Base-by-base conservation (phyloP, 2,113 vertebrate genomes). In the Toxotes chatareus region DNA sequence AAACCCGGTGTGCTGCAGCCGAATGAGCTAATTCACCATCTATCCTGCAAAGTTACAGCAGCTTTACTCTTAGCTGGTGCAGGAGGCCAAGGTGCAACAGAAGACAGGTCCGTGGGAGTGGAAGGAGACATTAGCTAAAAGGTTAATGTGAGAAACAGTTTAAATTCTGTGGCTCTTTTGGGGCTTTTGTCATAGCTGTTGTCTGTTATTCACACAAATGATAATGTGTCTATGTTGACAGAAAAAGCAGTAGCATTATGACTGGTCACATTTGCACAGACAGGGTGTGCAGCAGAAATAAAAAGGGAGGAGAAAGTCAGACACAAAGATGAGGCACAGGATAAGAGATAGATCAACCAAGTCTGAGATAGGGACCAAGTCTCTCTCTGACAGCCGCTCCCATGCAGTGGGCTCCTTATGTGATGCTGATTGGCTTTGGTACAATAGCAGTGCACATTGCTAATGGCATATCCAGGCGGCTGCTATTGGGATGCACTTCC, bases 341-440 rank as follows among this genome's bases (percentile, higher is more conserved):
- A 31, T 38, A 73, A 31, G 27, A 49, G 17, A 60, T 51, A n/a
- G 32, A 61, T 49, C 27, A 40, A 76, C 31, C 14, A 23, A 27
- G 34, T 59, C 16, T 31, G 63, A 57, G 11, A 57, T 9, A 31
- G 19, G 63, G 73, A 77, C 34, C 31, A 10, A 27, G 69, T 38
- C 69, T 14, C n/a, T 46, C 69, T 14, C n/a, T 46, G 69, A 63
- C 67, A 77, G 55, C 76, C 23, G 40, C 85, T 73, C 72, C 49
- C 66, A 67, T 56, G 27, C 19, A 59, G 55, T 56, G 57, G 47
- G 61, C 68, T 69, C 59, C 55, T 79, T 62, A 68, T 77, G 85
- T 59, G 83, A 80, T 65, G 74, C n/a, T 74, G 81, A 89, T 66
- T 89, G 85, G 87, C 79, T 57, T 4, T 56, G 78, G 55, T 76